Base-by-base conservation (phyloP, 1,140 invertebrate genomes). In the Streblospio benedicti region DNA sequence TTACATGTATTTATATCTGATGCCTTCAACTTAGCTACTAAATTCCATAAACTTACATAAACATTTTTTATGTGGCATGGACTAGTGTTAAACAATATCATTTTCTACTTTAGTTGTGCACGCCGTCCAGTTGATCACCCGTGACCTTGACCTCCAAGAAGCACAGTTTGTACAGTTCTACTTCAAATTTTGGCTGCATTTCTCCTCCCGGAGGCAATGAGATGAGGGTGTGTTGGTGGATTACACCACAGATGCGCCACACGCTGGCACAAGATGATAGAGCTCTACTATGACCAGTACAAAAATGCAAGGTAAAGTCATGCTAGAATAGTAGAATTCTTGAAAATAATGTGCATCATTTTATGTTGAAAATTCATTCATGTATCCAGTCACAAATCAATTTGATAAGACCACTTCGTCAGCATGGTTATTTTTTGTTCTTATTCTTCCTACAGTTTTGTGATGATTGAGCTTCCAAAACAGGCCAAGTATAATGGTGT, bases 141-240 rank as follows among this genome's bases (percentile, higher is more conserved):
- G 60, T 35, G 72, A 76, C 53, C 67, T 81, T 23, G 75, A 80
- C 66, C 69, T 81, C 25, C 63, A 64, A n/a, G 44, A 70, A 18
- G 73, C 75, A 1, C 68, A 69, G 27, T 75, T 75, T 31, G 65
- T 81, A 18, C 76, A 79, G 67, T 81, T 80, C 62, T 69, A 76
- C 62, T 76, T 81, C 41, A 64, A 74, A 63, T 77, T n/a, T 75
- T 64, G 78, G 77, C 4, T 80, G 78, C 58, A 55, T 71, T 23
- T 60, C 69, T 2, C 25, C 57, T 14, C 74, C 73, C 16, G 60
- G 59, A n/a, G n/a, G 3, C 62, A 63, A 18, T 54, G 74, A 58
- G 70, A 76, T 60, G 64, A 76, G 57, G 68, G 68, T 12, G 68
- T 78, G n/a, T 56, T 78, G 3, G 55, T 79, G 0, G 72, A 76